Evolutionary conservation across 2,888 invertebrate genomes (phyloP), one percentile per base, ranked within the genome.

Genomic region (Tetanocera ferruginea): DNA sequence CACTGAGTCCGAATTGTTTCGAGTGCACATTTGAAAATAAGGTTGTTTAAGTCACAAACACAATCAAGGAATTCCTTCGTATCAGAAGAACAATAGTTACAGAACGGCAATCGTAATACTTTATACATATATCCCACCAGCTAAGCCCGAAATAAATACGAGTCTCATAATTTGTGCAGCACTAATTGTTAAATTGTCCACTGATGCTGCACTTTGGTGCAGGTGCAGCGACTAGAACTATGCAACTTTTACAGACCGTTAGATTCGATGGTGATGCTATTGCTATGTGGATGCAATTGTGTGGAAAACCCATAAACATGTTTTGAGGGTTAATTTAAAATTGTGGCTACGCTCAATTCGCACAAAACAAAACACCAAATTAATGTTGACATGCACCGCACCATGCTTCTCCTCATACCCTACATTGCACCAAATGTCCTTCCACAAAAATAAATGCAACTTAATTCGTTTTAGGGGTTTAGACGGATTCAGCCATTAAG

Each of bases 221-320:
- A 19, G 57, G 70, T 28, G 19, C 37, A 55, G 70, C 43, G 23
- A 52, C 34, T 83, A 79, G 81, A 80, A 71, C 77, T 71, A 37
- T 80, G 73, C 81, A 60, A 60, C 60, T 60, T 60, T 60, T 28
- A 25, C 28, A 28, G 14, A 28, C 60, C 25, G 28, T 60, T 60
- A 60, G 60, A 60, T 28, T 9, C 81, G 80, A 81, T 83, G 83
- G 81, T 79, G 49, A 11, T 81, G 77, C 75, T 76, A 57, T 72
- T 83, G 83, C 85, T 82, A 74, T 83, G 85, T 81, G 79, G 80
- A 81, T 83, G 86, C 85, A 87, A 85, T 86, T 85, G 84, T 84
- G 85, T 82, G 85, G 87, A 86, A 85, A 87, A 86, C 87, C 87
- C 87, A 87, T 87, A 86, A 87, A 87, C 87, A 86, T 87, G 87